These are phyloP conservation scores for Tiliqua scincoides DNA, from an alignment of 2,113 vertebrate genomes.

Conservation along the genomic window DNA sequence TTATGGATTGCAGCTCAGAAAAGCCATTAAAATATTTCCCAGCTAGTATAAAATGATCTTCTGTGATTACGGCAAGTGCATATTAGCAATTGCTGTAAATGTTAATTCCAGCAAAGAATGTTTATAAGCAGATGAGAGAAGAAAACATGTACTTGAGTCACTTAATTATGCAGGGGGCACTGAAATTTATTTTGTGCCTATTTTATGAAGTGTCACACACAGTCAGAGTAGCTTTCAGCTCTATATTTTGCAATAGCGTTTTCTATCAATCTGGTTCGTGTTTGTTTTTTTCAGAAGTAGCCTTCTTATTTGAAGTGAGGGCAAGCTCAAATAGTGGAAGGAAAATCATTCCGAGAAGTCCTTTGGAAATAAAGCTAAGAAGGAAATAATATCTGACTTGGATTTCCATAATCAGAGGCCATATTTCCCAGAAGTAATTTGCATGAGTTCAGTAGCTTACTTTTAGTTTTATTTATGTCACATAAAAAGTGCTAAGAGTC, in stretches of 20 bases:
- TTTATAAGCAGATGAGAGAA: slow-evolving; percentile 31
- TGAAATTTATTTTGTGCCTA: not conserved
- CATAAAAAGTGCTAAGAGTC: not conserved
- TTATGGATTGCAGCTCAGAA: slow-evolving; percentile 13
- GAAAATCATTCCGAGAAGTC: not conserved
- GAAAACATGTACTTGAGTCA: slow-evolving; percentile 2
- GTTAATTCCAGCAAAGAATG: slow-evolving; percentile 35
- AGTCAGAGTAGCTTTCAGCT: not conserved
- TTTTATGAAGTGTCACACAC: not conserved
- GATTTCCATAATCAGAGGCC: not conserved
- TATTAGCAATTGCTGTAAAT: slow-evolving; percentile 48
- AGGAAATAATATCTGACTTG: not conserved
- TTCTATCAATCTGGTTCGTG: slow-evolving; percentile 11
- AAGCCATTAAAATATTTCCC: slow-evolving; percentile 27
- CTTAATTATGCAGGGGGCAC: not conserved
- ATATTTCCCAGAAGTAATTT: not conserved
- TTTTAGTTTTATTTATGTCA: not conserved
- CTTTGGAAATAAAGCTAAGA: not conserved
- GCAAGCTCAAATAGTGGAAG: not conserved
- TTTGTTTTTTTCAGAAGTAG: not conserved
- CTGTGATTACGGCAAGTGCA: slow-evolving; percentile 26
- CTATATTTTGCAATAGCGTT: not conserved
- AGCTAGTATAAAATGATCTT: slow-evolving; percentile 18
- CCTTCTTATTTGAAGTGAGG: not conserved
- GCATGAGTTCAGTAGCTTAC: not conserved